These are phyloP conservation scores for Tetragonula carbonaria DNA, from an alignment of 2,888 invertebrate species.

Conservation along the genomic window DNA sequence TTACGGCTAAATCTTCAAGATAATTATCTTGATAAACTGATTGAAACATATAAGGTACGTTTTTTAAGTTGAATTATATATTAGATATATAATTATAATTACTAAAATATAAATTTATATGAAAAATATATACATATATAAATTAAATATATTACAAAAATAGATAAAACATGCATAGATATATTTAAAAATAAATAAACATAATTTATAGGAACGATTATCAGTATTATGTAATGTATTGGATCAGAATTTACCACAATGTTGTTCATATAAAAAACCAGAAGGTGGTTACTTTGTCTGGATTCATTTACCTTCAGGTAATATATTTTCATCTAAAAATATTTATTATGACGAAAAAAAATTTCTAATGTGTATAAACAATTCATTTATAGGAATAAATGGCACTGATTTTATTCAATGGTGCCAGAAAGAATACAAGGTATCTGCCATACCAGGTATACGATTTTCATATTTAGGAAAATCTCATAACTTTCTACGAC, in stretches of 20 bases:
- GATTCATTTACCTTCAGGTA: conserved; percentile 85
- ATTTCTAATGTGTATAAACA: conserved; percentile 1
- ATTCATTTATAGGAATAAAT: conserved; percentile 74
- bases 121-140: neutral
- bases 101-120: conserved; percentile 6
- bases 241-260: conserved; percentile 82
- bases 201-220: conserved; percentile 82
- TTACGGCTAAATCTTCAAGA: conserved; percentile 85
- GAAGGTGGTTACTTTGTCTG: conserved; percentile 88
- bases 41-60: conserved; percentile 80
- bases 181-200: neutral
- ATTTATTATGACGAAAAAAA: neutral
- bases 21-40: conserved; percentile 83
- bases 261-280: conserved; percentile 83
- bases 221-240: conserved; percentile 82
- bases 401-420: conserved; percentile 82
- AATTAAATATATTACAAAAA: neutral
- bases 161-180: neutral
- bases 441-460: conserved; percentile 84
- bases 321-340: conserved; percentile 1
- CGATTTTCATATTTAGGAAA: conserved; percentile 82
- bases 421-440: conserved; percentile 83
- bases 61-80: neutral
- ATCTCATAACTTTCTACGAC: conserved; percentile 83
- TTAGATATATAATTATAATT: neutral